These are phyloP conservation scores for Drosophila kurseongensis DNA, from an alignment of 1,140 invertebrate species.

Conservation along the genomic window DNA sequence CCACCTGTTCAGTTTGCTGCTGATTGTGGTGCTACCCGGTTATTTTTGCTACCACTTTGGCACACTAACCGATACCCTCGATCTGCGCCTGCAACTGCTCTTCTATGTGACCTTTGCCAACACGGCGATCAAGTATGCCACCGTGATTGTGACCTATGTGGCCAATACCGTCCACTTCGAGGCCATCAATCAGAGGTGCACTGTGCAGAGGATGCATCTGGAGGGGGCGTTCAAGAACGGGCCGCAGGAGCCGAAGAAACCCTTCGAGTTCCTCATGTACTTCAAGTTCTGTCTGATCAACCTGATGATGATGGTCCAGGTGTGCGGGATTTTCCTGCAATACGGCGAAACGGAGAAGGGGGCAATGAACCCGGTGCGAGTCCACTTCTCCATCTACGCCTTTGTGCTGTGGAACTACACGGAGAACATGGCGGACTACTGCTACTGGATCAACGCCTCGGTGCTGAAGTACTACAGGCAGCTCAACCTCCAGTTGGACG, in stretches of 20 bases:
- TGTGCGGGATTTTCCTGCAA: slow-evolving; percentile 56
- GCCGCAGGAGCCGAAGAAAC: slow-evolving; percentile 13
- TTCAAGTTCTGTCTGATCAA: slow-evolving; percentile 76
- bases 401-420: slow-evolving; percentile 80
- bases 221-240: slow-evolving; percentile 45
- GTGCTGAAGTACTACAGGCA: slow-evolving; percentile 65
- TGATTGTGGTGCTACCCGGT: slow-evolving; percentile 64
- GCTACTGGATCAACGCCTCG: slow-evolving; percentile 66
- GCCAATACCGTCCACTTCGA: slow-evolving; percentile 70
- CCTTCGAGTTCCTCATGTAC: slow-evolving; percentile 69
- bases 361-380: slow-evolving; percentile 27
- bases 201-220: slow-evolving; percentile 46
- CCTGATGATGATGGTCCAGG: slow-evolving; percentile 73
- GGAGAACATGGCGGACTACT: slow-evolving; percentile 79
- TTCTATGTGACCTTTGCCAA: slow-evolving; percentile 67
- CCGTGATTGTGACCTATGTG: slow-evolving; percentile 68
- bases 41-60: slow-evolving; percentile 67
- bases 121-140: slow-evolving; percentile 74
- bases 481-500: slow-evolving; percentile 47
- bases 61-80: slow-evolving; percentile 42
- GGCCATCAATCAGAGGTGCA: slow-evolving; percentile 61
- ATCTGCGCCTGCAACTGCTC: slow-evolving; percentile 62
- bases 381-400: slow-evolving; percentile 69
- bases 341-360: slow-evolving; percentile 13
- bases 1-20: slow-evolving; percentile 54